These are phyloP conservation scores for Molossus alvarezi DNA, from an alignment of 2,797 vertebrate genomes.

Conservation along the genomic window DNA sequence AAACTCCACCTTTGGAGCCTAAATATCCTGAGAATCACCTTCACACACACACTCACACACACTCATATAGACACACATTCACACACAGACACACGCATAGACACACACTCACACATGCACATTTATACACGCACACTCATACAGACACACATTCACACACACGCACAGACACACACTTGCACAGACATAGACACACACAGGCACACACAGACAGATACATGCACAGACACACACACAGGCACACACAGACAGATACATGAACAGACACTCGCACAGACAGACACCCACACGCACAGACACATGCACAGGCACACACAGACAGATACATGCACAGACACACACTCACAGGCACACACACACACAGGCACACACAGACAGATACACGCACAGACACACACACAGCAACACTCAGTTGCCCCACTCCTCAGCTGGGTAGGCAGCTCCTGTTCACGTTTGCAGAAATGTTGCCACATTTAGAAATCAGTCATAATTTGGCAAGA, in stretches of 20 bases:
- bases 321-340: neutral
- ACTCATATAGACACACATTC: accelerated
- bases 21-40: neutral
- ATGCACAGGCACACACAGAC: accelerated
- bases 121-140: no score
- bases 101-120: neutral
- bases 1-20: neutral
- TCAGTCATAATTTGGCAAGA: neutral
- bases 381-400: no score
- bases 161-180: neutral
- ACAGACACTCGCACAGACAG: neutral
- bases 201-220: neutral
- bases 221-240: neutral
- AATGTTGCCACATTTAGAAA: neutral
- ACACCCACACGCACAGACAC: neutral
- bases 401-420: neutral
- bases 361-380: neutral
- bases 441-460: neutral
- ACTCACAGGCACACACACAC: neutral
- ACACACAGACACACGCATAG: neutral
- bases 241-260: accelerated
- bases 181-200: accelerated
- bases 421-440: neutral
- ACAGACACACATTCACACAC: no score
- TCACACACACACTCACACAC: accelerated